Percentiles rank a stretch among this genome's conserved stretches.
phyloP scores from a whole-genome alignment of 2,797 vertebrate genomes.

The Octomys mimax region DNA sequence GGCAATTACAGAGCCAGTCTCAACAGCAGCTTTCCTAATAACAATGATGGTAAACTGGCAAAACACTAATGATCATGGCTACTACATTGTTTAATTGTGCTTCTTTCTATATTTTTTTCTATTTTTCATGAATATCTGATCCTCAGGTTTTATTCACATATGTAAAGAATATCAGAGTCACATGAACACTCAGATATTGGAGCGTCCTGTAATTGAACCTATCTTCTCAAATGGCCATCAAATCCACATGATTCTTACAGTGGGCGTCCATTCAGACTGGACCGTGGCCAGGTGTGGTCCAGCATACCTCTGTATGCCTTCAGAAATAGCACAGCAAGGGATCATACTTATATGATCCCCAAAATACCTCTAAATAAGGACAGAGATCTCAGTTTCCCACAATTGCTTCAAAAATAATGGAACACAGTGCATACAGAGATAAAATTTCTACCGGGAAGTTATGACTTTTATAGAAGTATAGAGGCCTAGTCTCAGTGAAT shows the following conservation, averaged over 20 bases:
- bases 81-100: not conserved
- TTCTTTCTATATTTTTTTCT: not conserved
- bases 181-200: not conserved
- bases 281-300: fast-evolving
- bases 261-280: not conserved
- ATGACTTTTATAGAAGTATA: not conserved
- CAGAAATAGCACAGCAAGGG: not conserved
- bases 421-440: not conserved
- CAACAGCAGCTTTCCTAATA: not conserved
- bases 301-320: not conserved
- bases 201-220: not conserved
- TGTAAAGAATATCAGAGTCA: not conserved
- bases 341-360: not conserved
- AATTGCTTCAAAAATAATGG: not conserved
- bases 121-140: not conserved
- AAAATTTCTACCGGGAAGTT: not conserved
- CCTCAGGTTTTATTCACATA: not conserved
- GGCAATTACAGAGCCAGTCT: not conserved
- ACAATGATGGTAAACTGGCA: not conserved
- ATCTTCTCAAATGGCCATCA: not conserved
- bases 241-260: not conserved
- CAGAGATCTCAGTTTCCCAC: not conserved
- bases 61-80: not conserved
- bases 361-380: not conserved
- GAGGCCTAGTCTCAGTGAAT: not conserved